Conservation (phyloP, 2,113 vertebrate genomes). For the Pampusana beccarii region DNA sequence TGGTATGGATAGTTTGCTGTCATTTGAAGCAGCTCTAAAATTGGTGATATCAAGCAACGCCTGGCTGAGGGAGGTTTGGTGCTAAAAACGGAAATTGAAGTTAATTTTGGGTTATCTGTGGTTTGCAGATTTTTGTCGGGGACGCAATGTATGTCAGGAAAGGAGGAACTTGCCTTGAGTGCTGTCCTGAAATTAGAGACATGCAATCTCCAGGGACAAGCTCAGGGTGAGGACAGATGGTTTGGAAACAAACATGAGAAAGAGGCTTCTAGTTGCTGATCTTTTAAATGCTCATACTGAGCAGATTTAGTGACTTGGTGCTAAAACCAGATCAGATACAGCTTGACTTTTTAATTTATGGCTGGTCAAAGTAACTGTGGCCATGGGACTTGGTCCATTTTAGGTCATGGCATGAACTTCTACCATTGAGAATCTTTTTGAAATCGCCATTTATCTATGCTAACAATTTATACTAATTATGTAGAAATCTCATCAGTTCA, state of each 20-base stretch:
- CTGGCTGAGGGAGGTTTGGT: not conserved
- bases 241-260: not conserved
- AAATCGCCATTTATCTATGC: not conserved
- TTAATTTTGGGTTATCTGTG: not conserved
- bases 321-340: not conserved
- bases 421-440: not conserved
- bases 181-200: not conserved
- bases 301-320: not conserved
- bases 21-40: not conserved
- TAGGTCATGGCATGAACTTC: not conserved
- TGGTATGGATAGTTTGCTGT: not conserved
- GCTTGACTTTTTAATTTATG: not conserved
- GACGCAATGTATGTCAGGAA: not conserved
- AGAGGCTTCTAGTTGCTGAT: not conserved
- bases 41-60: not conserved
- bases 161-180: not conserved
- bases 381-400: not conserved
- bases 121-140: not conserved
- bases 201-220: not conserved
- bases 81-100: not conserved
- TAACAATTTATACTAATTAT: not conserved
- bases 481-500: not conserved
- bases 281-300: not conserved
- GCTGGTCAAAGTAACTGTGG: not conserved
- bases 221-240: not conserved